phyloP scores from a whole-genome alignment of 2,797 vertebrate species.

The Oreortyx pictus region DNA sequence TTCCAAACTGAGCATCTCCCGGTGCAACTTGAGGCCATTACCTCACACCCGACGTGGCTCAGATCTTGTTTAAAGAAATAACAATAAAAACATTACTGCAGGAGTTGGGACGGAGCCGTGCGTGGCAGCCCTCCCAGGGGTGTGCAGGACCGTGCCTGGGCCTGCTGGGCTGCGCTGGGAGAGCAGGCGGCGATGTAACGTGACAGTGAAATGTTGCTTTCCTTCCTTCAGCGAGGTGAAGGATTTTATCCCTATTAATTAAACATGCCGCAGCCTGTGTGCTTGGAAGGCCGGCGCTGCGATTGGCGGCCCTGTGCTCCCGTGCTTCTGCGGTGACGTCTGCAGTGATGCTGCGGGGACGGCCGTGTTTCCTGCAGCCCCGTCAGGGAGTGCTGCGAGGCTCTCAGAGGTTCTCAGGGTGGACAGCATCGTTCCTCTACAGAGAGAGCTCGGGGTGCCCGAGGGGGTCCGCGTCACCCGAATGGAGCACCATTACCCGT shows the following conservation, averaged over 20 bases:
- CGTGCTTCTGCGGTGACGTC: fast-evolving
- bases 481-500: constrained; percentile 69
- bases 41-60: background rate
- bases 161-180: background rate
- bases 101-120: background rate
- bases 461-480: constrained; percentile 62
- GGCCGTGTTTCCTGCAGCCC: background rate
- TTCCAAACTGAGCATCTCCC: no score
- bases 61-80: background rate
- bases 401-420: background rate
- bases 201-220: background rate
- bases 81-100: background rate
- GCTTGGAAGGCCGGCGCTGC: background rate
- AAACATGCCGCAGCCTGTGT: fast-evolving
- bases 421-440: background rate
- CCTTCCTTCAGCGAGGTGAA: fast-evolving
- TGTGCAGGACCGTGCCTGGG: background rate
- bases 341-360: background rate
- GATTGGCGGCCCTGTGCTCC: background rate
- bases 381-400: background rate
- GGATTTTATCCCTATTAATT: background rate
- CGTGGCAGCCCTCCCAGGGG: no score
- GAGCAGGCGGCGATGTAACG: fast-evolving
- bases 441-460: background rate
- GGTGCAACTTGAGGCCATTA: no score